A percentile compares a stretch with the other conserved stretches of the same genome.
Conservation (phyloP, 2,113 vertebrate genomes). For the Lampris incognitus region DNA sequence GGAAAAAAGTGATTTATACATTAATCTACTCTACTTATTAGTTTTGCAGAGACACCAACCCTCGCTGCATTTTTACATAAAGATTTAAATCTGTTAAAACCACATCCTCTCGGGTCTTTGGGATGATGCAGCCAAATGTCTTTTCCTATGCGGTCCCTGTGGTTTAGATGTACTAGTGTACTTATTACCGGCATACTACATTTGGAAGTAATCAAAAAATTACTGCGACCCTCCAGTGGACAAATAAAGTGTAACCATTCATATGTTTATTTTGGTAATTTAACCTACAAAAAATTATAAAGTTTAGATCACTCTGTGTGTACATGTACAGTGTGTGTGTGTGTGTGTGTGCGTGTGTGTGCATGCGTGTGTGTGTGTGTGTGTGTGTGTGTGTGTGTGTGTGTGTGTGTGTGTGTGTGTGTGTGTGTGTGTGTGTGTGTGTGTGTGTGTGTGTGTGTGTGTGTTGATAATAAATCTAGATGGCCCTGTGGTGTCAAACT, state of each 20-base stretch:
- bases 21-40: background rate
- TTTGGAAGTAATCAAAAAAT: slow-evolving; percentile 37
- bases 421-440: background rate
- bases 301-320: background rate
- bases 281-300: slow-evolving; percentile 29
- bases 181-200: slow-evolving; percentile 51
- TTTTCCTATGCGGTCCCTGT: slow-evolving; percentile 19
- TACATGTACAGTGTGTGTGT: slow-evolving; percentile 1
- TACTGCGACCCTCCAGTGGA: slow-evolving; percentile 15
- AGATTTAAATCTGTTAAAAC: background rate
- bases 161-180: slow-evolving; percentile 37
- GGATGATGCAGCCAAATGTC: background rate
- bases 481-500: slow-evolving; percentile 9
- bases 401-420: slow-evolving; percentile 6
- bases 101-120: slow-evolving; percentile 11
- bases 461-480: background rate
- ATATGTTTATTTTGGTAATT: slow-evolving; percentile 28
- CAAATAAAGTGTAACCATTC: slow-evolving; percentile 28
- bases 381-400: slow-evolving; percentile 8
- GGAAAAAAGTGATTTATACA: background rate
- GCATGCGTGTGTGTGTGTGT: background rate
- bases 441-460: background rate
- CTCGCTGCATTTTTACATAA: no score
- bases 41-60: background rate
- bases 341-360: slow-evolving; percentile 1